Base-by-base conservation (phyloP, 2,797 vertebrate genomes). In the Vultur gryphus region DNA sequence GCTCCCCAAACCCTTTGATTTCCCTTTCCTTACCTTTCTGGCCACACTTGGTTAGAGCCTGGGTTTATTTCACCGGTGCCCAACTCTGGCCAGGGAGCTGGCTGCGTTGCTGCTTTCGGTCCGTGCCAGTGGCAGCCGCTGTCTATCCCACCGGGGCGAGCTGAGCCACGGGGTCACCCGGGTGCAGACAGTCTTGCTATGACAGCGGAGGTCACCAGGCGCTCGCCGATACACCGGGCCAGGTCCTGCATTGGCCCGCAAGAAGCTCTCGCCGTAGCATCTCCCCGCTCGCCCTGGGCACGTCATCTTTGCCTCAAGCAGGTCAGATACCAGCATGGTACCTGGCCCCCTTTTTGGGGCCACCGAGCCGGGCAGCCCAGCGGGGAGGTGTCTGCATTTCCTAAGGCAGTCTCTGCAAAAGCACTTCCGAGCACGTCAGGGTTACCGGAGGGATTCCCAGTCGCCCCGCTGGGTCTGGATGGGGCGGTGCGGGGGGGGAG, bases 1-100 rank as follows among this genome's bases (percentile, higher is more conserved):
- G 3, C 35, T 67, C 66, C 59, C 18, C 31, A 26, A 10, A 28
- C 28, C 71, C 59, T 54, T n/a, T 0, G 0, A 3, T 11, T 11
- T n/a, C 66, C 59, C 79, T 16, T 14, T 35, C 10, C 33, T 51
- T 55, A 39, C 54, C 48, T 55, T 43, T 23, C 48, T 8, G 65
- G 10, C 21, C 44, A 43, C 23, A 1, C 59, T n/a, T 6, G 2
- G 13, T 19, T 25, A 20, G 65, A 44, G 11, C 23, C 35, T 7
- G 8, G 18, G 8, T 57, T 76, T 37, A 4, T 44, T 31, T 16
- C 67, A 14, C 16, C 9, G 4, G 35, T 17, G 12, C 19, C 43
- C 43, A 29, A 0, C 28, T 28, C 67, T 8, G 33, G 16, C 6
- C 21, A 26, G 35, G 28, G 7, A 18, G 23, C 41, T 26, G 43